phyloP scores from a whole-genome alignment of 2,113 vertebrate species.

The Paradoxurus hermaphroditus region DNA sequence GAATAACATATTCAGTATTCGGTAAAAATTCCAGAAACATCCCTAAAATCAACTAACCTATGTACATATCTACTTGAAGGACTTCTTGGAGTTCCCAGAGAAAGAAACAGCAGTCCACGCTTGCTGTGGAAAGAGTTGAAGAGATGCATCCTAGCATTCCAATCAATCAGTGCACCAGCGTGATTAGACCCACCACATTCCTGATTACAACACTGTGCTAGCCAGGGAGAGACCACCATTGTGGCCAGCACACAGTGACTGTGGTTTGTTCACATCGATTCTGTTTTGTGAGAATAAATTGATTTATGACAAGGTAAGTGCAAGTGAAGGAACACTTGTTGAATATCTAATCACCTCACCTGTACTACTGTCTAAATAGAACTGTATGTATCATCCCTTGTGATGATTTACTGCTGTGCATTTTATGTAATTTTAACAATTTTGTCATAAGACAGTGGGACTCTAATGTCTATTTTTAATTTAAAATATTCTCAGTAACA shows the following conservation, averaged over 20 bases:
- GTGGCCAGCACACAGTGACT: background rate
- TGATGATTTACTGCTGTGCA: background rate
- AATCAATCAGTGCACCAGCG: background rate
- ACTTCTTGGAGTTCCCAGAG: background rate
- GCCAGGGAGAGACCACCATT: background rate
- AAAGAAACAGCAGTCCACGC: background rate
- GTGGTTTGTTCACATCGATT: background rate
- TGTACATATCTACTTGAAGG: background rate
- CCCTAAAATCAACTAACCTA: background rate
- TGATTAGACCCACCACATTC: background rate
- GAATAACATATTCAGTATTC: background rate
- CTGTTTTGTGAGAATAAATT: conserved; percentile 34
- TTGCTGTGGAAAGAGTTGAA: background rate
- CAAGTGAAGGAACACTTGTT: background rate
- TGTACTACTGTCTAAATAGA: background rate
- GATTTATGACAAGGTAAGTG: background rate
- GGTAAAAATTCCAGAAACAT: background rate
- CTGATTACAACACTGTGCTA: background rate
- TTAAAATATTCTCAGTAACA: background rate
- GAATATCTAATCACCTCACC: background rate
- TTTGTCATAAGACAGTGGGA: background rate
- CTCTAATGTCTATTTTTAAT: background rate
- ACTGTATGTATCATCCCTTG: background rate
- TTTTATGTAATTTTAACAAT: background rate
- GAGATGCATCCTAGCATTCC: background rate